Percentiles rank a stretch among this genome's conserved stretches.
Evolutionary conservation across 2,113 vertebrate genomes (phyloP).

Genomic region (Sylvia atricapilla): DNA sequence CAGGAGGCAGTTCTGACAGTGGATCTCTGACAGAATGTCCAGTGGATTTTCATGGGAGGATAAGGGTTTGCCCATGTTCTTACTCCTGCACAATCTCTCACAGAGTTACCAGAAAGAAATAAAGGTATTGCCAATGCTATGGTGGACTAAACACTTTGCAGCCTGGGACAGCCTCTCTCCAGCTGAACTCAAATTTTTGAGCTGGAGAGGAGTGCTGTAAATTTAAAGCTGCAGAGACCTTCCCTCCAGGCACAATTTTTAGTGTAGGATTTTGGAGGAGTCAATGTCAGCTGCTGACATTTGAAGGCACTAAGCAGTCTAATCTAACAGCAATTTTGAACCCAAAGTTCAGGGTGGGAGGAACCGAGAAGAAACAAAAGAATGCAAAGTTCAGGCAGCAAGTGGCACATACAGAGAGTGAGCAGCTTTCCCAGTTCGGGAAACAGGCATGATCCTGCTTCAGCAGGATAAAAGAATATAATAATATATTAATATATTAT

Average conservation of each 20-base stretch:
- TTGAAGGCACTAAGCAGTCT: neutral
- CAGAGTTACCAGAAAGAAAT: neutral
- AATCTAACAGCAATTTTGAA: neutral
- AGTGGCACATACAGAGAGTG: neutral
- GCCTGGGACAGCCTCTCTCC: neutral
- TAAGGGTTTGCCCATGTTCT: fast-evolving
- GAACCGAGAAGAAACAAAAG: neutral
- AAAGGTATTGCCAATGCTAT: neutral
- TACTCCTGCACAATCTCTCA: neutral
- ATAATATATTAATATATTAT: neutral
- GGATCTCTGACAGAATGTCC: neutral
- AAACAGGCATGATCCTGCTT: neutral
- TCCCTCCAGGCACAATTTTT: neutral
- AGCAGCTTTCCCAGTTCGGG: neutral
- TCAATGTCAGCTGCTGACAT: neutral
- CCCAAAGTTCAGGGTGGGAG: neutral
- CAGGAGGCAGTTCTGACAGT: neutral
- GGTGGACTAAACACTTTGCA: neutral
- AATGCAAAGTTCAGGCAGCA: neutral
- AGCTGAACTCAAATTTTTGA: neutral
- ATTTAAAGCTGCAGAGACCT: neutral
- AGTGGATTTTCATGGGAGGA: neutral
- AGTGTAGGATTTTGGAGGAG: neutral
- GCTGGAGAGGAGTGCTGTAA: neutral
- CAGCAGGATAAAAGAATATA: neutral